Evolutionary conservation across 1,140 invertebrate genomes (phyloP), one percentile per base, ranked within the genome.

Genomic region (Drosophila tani): DNA sequence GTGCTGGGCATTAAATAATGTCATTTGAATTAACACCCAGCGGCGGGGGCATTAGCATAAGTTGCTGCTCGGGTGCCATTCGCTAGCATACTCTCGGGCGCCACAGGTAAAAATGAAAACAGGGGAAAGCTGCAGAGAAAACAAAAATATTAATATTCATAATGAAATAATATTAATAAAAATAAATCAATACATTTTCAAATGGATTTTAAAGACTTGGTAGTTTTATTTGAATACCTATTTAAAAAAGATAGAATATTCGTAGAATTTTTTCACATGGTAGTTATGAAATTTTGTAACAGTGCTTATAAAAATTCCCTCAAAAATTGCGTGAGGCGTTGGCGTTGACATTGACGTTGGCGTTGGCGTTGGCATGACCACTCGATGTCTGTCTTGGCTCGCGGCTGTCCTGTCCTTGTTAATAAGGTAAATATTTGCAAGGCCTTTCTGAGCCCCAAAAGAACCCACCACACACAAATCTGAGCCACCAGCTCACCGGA

Each of bases 1-100:
- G 84, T 84, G 74, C 85, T 75, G 65, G 79, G 84, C 84, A 90
- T 88, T 88, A 88, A 88, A 88, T 88, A 88, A 88, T 88, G 85
- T 84, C 81, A 75, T 88, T 88, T 63, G 84, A 84, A 84, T 88
- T 88, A 88, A 90, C 84, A 90, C 84, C 78, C 56, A 40, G 19
- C 70, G 70, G 75, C 49, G 41, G 38, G n/a, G 57, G 47, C 77
- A 87, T 88, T 87, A 88, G 85, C 84, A 88, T 88, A 87, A 83
- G 67, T 77, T 70, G 77, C 50, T 40, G 53, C 71, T 60, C 60
- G 21, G n/a, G 2, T 6, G 35, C 12, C 11, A 71, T 41, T 58
- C 56, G 75, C 69, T 69, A 56, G 82, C 79, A 71, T 86, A 76
- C 70, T 87, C 53, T 82, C 24, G 24, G 83, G 79, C 69, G 55